phyloP scores from a whole-genome alignment of 1,140 invertebrate genomes.

The Mamestra configurata region DNA sequence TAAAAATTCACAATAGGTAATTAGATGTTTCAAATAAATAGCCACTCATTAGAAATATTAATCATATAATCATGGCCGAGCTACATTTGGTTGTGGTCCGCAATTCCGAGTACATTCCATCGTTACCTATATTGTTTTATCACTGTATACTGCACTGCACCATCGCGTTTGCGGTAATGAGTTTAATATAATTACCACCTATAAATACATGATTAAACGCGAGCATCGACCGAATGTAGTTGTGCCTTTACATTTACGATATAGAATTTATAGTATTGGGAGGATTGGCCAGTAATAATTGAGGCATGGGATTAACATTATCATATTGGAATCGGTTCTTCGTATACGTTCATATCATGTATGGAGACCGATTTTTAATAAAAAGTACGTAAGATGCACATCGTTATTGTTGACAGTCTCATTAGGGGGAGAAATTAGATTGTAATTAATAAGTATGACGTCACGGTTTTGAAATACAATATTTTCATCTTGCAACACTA shows the following conservation, averaged over 20 bases:
- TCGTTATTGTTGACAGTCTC: conserved; percentile 62
- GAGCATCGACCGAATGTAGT: conserved; percentile 24
- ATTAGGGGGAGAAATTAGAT: conserved; percentile 57
- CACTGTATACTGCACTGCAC: conserved; percentile 28
- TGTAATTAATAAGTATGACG: conserved; percentile 46
- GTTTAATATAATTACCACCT: not conserved
- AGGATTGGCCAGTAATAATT: conserved; percentile 52
- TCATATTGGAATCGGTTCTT: conserved; percentile 42
- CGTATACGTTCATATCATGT: conserved; percentile 49
- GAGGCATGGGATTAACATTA: conserved; percentile 17
- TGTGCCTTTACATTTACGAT: conserved; percentile 17
- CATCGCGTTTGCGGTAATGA: conserved; percentile 6
- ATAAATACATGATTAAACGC: not conserved
- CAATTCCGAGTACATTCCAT: not conserved
- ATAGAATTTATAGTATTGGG: conserved; percentile 51
- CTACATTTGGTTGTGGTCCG: conserved; percentile 24
- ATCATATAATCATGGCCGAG: conserved; percentile 32
- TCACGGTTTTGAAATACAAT: conserved; percentile 59
- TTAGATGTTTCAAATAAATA: conserved; percentile 60
- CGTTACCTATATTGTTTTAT: not conserved
- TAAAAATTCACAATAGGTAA: conserved; percentile 64
- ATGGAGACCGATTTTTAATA: conserved; percentile 39
- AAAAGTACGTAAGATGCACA: conserved; percentile 55
- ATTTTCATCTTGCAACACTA: not conserved
- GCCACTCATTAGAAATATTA: conserved; percentile 49